Evolutionary conservation across 2,888 invertebrate species (phyloP).

Genomic region (Diarsia rubi): DNA sequence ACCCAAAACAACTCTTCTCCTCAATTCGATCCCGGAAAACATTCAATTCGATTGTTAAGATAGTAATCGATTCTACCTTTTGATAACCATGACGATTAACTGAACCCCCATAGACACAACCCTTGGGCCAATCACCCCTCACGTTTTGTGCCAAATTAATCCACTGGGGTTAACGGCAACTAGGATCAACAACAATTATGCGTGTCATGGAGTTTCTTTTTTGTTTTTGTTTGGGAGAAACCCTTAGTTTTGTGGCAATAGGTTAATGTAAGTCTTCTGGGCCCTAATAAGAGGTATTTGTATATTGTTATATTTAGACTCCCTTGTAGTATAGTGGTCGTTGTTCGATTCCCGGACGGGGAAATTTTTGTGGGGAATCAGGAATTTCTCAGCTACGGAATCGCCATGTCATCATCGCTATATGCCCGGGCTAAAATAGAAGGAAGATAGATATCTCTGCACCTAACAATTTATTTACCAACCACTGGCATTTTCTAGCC

Average conservation of each 20-base stretch:
- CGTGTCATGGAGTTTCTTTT: conserved; percentile 40
- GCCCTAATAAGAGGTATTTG: neutral
- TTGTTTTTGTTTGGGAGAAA: conserved; percentile 33
- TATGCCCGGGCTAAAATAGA: no score
- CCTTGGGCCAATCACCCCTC: conserved; percentile 56
- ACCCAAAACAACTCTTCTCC: conserved; percentile 8
- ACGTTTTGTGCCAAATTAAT: conserved; percentile 61
- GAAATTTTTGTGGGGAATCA: neutral
- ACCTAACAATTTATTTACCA: no score
- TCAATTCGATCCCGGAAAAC: conserved; percentile 27
- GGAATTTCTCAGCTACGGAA: neutral
- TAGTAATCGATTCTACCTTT: conserved; percentile 53
- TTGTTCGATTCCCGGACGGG: neutral
- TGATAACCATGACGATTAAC: conserved; percentile 62
- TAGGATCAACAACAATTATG: conserved; percentile 53
- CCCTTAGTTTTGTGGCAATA: conserved; percentile 20
- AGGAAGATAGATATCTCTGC: no score
- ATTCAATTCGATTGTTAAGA: conserved; percentile 52
- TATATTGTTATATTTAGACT: neutral
- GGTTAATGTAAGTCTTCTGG: conserved; percentile 16
- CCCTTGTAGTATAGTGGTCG: neutral
- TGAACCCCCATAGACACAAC: conserved; percentile 46
- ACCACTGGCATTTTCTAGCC: no score
- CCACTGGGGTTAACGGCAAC: conserved; percentile 47
- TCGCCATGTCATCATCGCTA: no score